Conservation (phyloP, 1,140 invertebrate genomes). For the Leptinotarsa texana region DNA sequence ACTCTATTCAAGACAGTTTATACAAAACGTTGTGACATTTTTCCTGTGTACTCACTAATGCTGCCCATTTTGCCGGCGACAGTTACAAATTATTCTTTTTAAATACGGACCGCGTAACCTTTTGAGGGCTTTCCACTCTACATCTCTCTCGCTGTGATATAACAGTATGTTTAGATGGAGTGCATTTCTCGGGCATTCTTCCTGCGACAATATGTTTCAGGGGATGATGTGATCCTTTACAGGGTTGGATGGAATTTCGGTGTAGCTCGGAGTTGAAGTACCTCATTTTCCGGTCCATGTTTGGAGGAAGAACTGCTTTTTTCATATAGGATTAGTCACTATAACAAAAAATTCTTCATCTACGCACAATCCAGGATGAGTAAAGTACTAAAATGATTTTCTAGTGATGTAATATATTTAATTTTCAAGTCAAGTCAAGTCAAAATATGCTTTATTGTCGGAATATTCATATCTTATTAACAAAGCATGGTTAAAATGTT, state of each 20-base stretch:
- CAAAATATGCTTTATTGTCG: too few species aligned
- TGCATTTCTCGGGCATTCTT: constrained; percentile 12
- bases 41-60: constrained; percentile 31
- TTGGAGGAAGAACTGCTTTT: too few species aligned
- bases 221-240: not conserved
- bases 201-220: not conserved
- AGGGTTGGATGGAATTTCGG: not conserved
- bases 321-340: too few species aligned
- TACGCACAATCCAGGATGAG: too few species aligned
- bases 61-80: constrained; percentile 28
- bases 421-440: too few species aligned
- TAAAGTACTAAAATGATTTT: too few species aligned
- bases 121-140: constrained; percentile 2
- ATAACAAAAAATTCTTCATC: too few species aligned
- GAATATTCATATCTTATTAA: too few species aligned
- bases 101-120: constrained; percentile 27
- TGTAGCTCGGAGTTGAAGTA: too few species aligned
- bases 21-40: constrained; percentile 33
- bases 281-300: too few species aligned
- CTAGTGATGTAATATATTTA: too few species aligned
- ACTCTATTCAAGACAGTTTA: constrained; percentile 31
- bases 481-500: too few species aligned
- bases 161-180: constrained; percentile 10
- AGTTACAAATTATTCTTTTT: constrained; percentile 35
- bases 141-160: constrained; percentile 13